These are phyloP conservation scores for Grallaria varia DNA, from an alignment of 2,113 vertebrate genomes.

Conservation along the genomic window DNA sequence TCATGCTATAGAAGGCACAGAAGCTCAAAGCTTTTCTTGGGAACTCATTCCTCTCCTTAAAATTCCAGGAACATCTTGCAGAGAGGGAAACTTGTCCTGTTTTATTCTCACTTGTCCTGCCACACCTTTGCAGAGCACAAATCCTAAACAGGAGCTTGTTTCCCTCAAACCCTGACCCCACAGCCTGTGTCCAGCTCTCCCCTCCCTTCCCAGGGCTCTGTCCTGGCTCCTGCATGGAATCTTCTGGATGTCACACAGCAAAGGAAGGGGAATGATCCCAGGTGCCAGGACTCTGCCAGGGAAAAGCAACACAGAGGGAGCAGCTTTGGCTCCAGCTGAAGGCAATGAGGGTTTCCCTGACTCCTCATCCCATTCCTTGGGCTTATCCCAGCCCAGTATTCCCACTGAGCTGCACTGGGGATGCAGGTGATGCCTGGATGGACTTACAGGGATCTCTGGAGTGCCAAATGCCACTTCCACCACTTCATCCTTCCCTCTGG, in stretches of 20 bases:
- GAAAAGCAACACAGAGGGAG: fast-evolving
- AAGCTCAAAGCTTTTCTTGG: neutral
- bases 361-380: neutral
- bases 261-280: neutral
- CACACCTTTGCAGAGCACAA: neutral
- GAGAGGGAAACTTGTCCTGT: neutral
- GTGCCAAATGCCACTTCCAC: fast-evolving
- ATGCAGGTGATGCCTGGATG: fast-evolving
- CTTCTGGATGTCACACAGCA: fast-evolving
- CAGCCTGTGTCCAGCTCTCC: neutral
- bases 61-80: fast-evolving
- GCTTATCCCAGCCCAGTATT: neutral
- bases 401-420: fast-evolving
- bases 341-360: neutral
- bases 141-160: neutral
- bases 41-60: neutral
- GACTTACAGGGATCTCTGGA: neutral
- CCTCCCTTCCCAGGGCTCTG: neutral
- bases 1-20: neutral
- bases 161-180: neutral
- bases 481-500: neutral
- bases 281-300: neutral
- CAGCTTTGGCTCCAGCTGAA: neutral
- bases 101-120: neutral
- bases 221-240: fast-evolving